phyloP scores from a whole-genome alignment of 2,797 vertebrate species.

The Poeciliopsis gracilis region DNA sequence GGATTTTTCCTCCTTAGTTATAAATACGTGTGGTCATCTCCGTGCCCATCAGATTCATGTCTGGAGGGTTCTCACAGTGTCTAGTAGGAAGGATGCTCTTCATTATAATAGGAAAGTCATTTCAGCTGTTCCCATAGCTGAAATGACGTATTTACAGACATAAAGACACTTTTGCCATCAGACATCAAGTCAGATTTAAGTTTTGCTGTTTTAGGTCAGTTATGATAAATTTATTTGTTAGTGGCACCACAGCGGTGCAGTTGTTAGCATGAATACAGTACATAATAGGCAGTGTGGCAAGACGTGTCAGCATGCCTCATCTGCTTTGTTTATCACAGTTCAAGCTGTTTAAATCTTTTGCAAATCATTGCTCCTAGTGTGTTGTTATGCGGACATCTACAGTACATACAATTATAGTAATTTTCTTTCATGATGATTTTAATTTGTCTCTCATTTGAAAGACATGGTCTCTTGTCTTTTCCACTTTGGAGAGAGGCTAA shows the following conservation, averaged over 20 bases:
- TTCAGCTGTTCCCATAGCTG: not conserved
- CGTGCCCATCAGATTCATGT: not conserved
- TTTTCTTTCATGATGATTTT: not conserved
- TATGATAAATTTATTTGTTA: not conserved
- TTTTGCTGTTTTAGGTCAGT: not conserved
- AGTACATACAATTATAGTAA: not conserved
- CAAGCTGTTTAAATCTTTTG: not conserved
- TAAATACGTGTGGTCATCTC: not conserved
- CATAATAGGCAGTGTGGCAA: not conserved
- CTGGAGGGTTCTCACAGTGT: not conserved
- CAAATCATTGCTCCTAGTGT: not conserved
- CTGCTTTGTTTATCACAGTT: not conserved
- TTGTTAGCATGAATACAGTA: not conserved
- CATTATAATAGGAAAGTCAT: not conserved
- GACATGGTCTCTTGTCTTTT: not conserved
- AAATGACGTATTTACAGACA: not conserved
- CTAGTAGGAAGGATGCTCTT: not conserved
- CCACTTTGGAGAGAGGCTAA: not conserved
- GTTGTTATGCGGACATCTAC: not conserved
- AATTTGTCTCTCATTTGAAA: not conserved
- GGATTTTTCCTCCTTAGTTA: not conserved
- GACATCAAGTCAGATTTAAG: not conserved
- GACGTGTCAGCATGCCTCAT: not conserved
- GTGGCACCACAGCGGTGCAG: not conserved
- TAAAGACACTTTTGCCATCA: not conserved